Evolutionary conservation across 37 sponge, comb jelly and placozoan species (phyloP).

Genomic region (Theonella swinhoei): DNA sequence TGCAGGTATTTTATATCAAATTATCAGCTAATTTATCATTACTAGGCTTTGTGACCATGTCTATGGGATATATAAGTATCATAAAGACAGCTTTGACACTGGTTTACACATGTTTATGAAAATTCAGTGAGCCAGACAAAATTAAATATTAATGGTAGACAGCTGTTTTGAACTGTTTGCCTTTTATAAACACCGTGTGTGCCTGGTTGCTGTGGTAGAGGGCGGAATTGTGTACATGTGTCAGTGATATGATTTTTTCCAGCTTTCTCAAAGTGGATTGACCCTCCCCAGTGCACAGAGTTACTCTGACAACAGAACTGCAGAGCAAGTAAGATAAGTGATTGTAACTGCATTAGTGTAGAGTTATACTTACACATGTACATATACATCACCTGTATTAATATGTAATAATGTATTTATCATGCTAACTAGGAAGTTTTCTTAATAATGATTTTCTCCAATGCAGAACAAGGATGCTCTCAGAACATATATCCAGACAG

Average conservation of each 20-base stretch:
- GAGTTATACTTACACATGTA: too few species aligned
- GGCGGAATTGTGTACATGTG: too few species aligned
- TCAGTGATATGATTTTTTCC: not conserved
- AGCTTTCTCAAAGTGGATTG: constrained; percentile 15
- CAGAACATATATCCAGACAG: not conserved
- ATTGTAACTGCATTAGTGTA: not conserved
- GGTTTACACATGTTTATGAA: too few species aligned
- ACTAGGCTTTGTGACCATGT: not conserved
- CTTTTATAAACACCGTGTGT: not conserved
- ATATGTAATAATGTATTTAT: too few species aligned
- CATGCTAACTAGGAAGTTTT: too few species aligned
- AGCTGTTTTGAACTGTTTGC: too few species aligned
- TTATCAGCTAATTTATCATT: too few species aligned
- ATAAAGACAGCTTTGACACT: too few species aligned
- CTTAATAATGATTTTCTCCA: not conserved
- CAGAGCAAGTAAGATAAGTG: not conserved
- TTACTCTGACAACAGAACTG: constrained; percentile 22
- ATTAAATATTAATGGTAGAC: too few species aligned
- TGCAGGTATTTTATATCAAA: constrained; percentile 16
- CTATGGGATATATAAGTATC: not conserved
- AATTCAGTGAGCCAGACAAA: too few species aligned
- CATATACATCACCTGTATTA: too few species aligned
- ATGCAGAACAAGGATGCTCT: not conserved
- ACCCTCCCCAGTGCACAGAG: not conserved
- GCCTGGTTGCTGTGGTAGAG: too few species aligned